A percentile compares a stretch with the other conserved stretches of the same genome.
These are phyloP conservation scores for Zeugodacus cucurbitae DNA, from an alignment of 1,140 invertebrate species.

Conservation along the genomic window DNA sequence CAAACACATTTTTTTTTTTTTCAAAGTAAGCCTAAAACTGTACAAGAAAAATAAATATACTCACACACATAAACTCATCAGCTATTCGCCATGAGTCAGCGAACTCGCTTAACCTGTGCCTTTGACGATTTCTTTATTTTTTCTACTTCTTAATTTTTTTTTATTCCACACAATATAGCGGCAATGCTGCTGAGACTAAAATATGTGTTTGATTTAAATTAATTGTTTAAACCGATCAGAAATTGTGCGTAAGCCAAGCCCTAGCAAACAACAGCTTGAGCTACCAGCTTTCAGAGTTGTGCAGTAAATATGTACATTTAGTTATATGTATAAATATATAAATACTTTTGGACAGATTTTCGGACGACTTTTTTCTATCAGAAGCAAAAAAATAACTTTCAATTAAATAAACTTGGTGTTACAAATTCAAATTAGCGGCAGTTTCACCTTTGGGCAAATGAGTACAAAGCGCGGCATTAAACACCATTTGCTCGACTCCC, in stretches of 20 bases:
- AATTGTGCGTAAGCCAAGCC: not conserved
- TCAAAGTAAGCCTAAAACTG: no score
- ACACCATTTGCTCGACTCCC: no score
- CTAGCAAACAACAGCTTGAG: not conserved
- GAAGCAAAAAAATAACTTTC: slow-evolving; percentile 21
- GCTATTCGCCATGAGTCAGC: not conserved
- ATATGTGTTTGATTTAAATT: slow-evolving; percentile 25
- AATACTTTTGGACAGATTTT: not conserved
- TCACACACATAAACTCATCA: not conserved
- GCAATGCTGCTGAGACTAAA: not conserved
- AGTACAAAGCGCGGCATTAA: not conserved
- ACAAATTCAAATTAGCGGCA: not conserved
- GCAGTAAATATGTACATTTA: not conserved
- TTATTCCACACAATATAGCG: not conserved
- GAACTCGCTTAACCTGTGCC: not conserved
- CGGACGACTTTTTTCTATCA: not conserved
- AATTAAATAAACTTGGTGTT: not conserved
- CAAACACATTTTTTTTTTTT: not conserved
- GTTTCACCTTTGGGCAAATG: not conserved
- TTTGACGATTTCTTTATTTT: not conserved
- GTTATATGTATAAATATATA: not conserved
- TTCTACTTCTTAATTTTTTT: not conserved
- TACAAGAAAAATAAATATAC: no score
- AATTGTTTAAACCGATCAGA: slow-evolving; percentile 7
- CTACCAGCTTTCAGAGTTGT: not conserved